A percentile compares a stretch with the other conserved stretches of the same genome.
Evolutionary conservation across 2,797 vertebrate genomes (phyloP).

Genomic region (Lophius americanus): DNA sequence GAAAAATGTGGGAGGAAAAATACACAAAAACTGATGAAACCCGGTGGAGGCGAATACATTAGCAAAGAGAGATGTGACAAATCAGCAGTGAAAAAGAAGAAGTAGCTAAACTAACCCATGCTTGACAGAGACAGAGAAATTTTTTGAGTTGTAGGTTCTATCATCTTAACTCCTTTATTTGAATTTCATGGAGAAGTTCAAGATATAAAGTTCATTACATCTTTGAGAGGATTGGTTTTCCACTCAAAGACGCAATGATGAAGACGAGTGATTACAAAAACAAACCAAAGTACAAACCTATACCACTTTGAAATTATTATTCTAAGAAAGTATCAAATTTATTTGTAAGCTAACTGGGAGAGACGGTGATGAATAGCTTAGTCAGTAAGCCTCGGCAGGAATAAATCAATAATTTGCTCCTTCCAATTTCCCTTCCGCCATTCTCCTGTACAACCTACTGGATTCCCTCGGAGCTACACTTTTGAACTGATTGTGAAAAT

Average conservation of each 20-base stretch:
- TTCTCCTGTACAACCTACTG: no score
- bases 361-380: conserved; percentile 46
- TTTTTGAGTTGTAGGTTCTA: neutral
- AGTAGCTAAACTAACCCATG: neutral
- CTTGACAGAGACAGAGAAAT: conserved; percentile 6
- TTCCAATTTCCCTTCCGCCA: no score
- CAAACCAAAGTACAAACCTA: conserved; percentile 23
- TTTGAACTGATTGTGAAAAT: no score
- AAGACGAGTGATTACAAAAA: conserved; percentile 45
- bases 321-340: conserved; percentile 53
- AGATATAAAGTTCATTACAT: conserved; percentile 35
- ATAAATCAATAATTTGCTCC: no score
- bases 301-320: conserved; percentile 51
- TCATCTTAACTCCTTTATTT: conserved; percentile 62
- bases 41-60: neutral
- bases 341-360: conserved; percentile 42
- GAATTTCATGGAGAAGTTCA: conserved; percentile 65
- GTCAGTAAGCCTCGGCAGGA: conserved; percentile 32
- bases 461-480: no score
- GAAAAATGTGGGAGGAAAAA: conserved; percentile 1
- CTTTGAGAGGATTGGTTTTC: conserved; percentile 18
- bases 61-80: neutral
- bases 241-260: conserved; percentile 16
- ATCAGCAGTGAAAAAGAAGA: neutral
- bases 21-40: conserved; percentile 3